Percentiles rank a stretch among this genome's conserved stretches.
These are phyloP conservation scores for Portunus trituberculatus DNA, from an alignment of 1,140 invertebrate species.

Conservation along the genomic window DNA sequence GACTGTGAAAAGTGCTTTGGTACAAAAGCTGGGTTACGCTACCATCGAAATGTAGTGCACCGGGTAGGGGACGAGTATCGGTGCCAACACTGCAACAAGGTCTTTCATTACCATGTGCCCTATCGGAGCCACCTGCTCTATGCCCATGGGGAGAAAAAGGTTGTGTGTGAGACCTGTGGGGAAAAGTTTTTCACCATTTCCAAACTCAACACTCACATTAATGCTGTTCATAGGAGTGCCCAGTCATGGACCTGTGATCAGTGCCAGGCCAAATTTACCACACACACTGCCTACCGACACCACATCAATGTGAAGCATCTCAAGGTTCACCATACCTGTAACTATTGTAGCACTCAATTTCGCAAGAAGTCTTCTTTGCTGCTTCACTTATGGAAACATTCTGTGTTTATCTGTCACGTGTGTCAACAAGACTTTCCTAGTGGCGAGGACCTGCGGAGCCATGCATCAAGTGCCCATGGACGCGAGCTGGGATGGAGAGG, in stretches of 20 bases:
- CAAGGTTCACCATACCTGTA: constrained; percentile 63
- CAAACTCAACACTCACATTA: constrained; percentile 77
- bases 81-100: constrained; percentile 74
- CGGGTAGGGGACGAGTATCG: constrained; percentile 68
- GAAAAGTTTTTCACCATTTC: constrained; percentile 76
- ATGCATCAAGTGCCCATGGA: constrained; percentile 68
- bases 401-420: constrained; percentile 66
- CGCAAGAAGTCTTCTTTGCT: constrained; percentile 74
- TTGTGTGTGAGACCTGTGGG: constrained; percentile 77
- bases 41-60: constrained; percentile 75
- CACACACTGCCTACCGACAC: constrained; percentile 74
- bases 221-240: constrained; percentile 76
- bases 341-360: constrained; percentile 71
- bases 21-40: constrained; percentile 75
- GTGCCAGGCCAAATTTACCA: constrained; percentile 75
- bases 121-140: constrained; percentile 75
- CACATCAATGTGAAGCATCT: constrained; percentile 76
- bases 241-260: constrained; percentile 73
- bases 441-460: constrained; percentile 39
- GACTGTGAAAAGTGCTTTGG: constrained; percentile 74
- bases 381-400: constrained; percentile 73
- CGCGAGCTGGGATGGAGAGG: constrained; percentile 50
- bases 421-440: constrained; percentile 63
- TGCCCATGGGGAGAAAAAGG: constrained; percentile 76
- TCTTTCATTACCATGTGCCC: constrained; percentile 75